Evolutionary conservation across 2,888 invertebrate species (phyloP).

Genomic region (Cordilura impudica): DNA sequence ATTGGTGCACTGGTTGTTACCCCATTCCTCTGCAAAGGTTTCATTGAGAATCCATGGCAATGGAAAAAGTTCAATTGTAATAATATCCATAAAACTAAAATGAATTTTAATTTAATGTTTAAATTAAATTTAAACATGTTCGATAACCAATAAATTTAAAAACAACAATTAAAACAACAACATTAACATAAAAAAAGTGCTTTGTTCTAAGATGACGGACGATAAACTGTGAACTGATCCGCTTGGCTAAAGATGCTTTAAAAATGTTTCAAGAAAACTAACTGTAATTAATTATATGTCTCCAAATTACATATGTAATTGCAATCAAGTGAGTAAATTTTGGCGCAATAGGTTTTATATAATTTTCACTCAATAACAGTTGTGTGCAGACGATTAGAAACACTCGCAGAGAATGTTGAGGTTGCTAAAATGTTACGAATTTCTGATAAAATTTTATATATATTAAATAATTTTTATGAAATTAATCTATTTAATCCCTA

Average conservation of each 20-base stretch:
- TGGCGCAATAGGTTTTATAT: not conserved
- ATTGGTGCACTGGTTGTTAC: not conserved
- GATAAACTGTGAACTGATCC: not conserved
- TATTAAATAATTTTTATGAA: too few relatives aligned
- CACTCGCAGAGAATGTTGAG: too few relatives aligned
- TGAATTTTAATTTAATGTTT: not conserved
- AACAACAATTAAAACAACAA: not conserved
- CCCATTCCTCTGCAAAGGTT: conserved; percentile 1
- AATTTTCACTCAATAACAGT: conserved; percentile 17
- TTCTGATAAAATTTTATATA: too few relatives aligned
- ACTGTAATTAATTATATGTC: not conserved
- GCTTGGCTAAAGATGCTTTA: too few relatives aligned
- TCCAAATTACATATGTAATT: not conserved
- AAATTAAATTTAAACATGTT: not conserved
- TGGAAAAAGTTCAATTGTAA: conserved; percentile 4
- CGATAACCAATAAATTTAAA: not conserved
- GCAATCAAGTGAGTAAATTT: not conserved
- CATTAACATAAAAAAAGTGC: not conserved
- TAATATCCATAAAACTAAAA: conserved; percentile 37
- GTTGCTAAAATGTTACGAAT: too few relatives aligned
- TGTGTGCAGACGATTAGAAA: not conserved
- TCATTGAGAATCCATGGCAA: conserved; percentile 23
- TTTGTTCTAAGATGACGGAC: not conserved
- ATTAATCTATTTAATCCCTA: too few relatives aligned
- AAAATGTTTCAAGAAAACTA: not conserved